Percentiles rank a stretch among this genome's conserved stretches.
Conservation (phyloP, 2,113 vertebrate genomes). For the Vulpes ferrilata region DNA sequence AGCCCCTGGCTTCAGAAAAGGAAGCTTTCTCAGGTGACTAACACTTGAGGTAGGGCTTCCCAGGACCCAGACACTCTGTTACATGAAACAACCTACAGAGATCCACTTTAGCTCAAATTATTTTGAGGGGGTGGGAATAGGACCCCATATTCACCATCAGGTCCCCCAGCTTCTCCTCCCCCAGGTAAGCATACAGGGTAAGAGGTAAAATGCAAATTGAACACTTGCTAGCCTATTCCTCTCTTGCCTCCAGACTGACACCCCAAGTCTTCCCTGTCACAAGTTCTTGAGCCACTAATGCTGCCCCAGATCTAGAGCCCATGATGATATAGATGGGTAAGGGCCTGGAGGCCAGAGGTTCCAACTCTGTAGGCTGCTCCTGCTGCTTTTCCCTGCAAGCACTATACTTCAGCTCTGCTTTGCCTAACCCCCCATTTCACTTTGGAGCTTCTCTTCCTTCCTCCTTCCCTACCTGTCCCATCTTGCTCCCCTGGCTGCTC, state of each 20-base stretch:
- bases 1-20: conserved; percentile 37
- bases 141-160: neutral
- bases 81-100: neutral
- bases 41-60: neutral
- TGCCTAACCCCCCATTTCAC: neutral
- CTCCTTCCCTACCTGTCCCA: neutral
- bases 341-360: neutral
- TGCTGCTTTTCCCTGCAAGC: neutral
- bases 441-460: neutral
- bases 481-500: neutral
- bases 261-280: neutral
- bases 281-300: neutral
- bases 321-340: neutral
- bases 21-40: neutral
- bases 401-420: neutral
- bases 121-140: fast-evolving
- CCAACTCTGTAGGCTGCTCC: neutral
- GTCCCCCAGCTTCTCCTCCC: neutral
- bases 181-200: neutral
- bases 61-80: neutral
- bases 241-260: neutral
- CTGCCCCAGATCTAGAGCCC: neutral
- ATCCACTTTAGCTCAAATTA: neutral
- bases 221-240: neutral
- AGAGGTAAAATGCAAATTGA: neutral